Evolutionary conservation across 2,797 vertebrate genomes (phyloP), one percentile per base, ranked within the genome.

Genomic region (Aeoliscus strigatus): DNA sequence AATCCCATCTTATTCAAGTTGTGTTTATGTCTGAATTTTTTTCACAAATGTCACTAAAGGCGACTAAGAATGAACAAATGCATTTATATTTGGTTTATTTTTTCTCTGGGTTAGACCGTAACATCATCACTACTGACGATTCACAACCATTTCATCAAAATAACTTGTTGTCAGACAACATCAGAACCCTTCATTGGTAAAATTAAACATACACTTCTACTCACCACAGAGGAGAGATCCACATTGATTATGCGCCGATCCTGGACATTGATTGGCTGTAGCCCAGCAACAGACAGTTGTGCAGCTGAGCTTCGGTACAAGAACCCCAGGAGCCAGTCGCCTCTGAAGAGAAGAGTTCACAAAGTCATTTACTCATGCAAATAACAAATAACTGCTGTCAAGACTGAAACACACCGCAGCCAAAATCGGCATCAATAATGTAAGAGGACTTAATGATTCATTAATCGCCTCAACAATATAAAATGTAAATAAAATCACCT

Each of bases 281-380:
- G 86, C 17, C 96, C 96, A 1, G 96, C 95, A 0, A 98, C 94
- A 0, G 37, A 92, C 36, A 96, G 57, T 64, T 94, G 90, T 60
- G 80, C 92, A 1, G 93, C 89, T 4, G 94, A 95, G 8, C 93
- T 90, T 59, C 96, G 88, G 76, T 99, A 99, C 14, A 98, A 86
- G 44, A 90, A 98, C 9, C 94, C 74, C 73, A 99, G 88, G 37
- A 99, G 90, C 94, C 94, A 97, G 79, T 98, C 96, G 1, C 92
- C 92, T 73, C 96, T 98, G 75, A n/a, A 6, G 18, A 3, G 18
- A 49, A 16, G 25, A 10, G 32, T 28, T 64, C 11, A 50, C 9
- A 50, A 11, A 42, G 15, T 26, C 2, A 39, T 31, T 49, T 26
- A 32, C 54, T 53, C 7, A 29, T 29, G 1, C 11, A 43, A n/a